A percentile compares a stretch with the other conserved stretches of the same genome.
Conservation (phyloP, 53 echinoderm and acorn worm genomes). For the Paracentrotus lividus region DNA sequence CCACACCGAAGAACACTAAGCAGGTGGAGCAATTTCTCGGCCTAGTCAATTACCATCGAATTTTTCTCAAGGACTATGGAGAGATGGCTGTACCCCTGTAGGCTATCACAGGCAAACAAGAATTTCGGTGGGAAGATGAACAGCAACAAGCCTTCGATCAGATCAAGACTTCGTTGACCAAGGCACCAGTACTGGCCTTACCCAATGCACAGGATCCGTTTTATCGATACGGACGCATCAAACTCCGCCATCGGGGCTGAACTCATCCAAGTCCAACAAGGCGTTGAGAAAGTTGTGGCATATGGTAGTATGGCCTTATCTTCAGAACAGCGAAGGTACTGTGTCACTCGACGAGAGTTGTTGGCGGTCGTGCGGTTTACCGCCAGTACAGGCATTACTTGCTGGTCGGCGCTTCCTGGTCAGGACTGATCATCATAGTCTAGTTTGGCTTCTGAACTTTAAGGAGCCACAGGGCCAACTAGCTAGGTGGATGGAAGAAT, state of each 20-base stretch:
- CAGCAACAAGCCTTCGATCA: slow-evolving; percentile 55
- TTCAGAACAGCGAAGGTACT: slow-evolving; percentile 60
- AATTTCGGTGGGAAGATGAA: background rate
- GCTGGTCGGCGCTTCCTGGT: slow-evolving; percentile 67
- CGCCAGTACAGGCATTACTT: slow-evolving; percentile 68
- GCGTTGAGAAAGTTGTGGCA: slow-evolving; percentile 54
- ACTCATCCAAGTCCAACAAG: slow-evolving; percentile 58
- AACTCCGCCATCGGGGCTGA: too few species aligned
- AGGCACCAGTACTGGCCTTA: slow-evolving; percentile 56
- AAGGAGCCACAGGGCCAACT: slow-evolving; percentile 75
- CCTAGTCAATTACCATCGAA: slow-evolving; percentile 74
- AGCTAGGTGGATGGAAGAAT: too few species aligned
- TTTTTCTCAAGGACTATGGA: slow-evolving; percentile 63
- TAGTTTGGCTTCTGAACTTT: slow-evolving; percentile 72
- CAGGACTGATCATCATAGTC: slow-evolving; percentile 76
- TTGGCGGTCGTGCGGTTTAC: slow-evolving; percentile 65
- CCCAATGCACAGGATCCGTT: slow-evolving; percentile 55
- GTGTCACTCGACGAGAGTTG: slow-evolving; percentile 60
- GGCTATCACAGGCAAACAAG: slow-evolving; percentile 38
- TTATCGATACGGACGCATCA: slow-evolving; percentile 50
- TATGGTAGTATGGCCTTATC: slow-evolving; percentile 60
- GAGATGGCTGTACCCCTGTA: slow-evolving; percentile 39
- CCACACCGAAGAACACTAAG: slow-evolving; percentile 61
- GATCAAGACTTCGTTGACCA: slow-evolving; percentile 5
- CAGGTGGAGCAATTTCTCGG: slow-evolving; percentile 70